phyloP scores from a whole-genome alignment of 2,797 vertebrate genomes.

The Poeciliopsis paucimaculata region DNA sequence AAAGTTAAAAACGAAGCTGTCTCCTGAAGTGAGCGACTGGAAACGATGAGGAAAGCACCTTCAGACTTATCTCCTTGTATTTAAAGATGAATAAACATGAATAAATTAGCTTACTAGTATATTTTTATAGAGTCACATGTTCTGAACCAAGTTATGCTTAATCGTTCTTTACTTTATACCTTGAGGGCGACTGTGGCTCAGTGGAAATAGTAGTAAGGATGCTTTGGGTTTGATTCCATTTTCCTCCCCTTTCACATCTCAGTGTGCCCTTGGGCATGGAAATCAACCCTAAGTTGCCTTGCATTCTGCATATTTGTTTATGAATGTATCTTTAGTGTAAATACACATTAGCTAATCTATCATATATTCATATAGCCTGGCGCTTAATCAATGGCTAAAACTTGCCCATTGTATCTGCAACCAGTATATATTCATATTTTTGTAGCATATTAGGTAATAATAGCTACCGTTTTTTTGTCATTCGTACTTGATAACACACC shows the following conservation, averaged over 20 bases:
- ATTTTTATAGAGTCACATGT: not conserved
- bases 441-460: not conserved
- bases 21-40: not conserved
- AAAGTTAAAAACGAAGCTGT: not conserved
- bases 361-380: not conserved
- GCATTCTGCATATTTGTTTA: not conserved
- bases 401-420: not conserved
- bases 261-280: not conserved
- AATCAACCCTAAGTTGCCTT: not conserved
- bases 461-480: constrained; percentile 8
- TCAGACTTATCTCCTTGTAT: not conserved
- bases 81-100: not conserved
- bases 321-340: not conserved
- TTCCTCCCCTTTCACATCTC: not conserved
- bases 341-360: not conserved
- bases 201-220: not conserved
- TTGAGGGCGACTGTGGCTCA: not conserved
- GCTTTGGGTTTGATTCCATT: not conserved
- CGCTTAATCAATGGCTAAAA: not conserved
- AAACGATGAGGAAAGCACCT: not conserved
- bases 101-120: not conserved
- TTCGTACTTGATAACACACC: constrained; percentile 41
- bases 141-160: not conserved
- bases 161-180: not conserved
- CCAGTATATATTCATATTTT: not conserved